Evolutionary conservation across 92 coral and sea anemone species (phyloP), one percentile per base, ranked within the genome.

Genomic region (Plumapathes pennacea): DNA sequence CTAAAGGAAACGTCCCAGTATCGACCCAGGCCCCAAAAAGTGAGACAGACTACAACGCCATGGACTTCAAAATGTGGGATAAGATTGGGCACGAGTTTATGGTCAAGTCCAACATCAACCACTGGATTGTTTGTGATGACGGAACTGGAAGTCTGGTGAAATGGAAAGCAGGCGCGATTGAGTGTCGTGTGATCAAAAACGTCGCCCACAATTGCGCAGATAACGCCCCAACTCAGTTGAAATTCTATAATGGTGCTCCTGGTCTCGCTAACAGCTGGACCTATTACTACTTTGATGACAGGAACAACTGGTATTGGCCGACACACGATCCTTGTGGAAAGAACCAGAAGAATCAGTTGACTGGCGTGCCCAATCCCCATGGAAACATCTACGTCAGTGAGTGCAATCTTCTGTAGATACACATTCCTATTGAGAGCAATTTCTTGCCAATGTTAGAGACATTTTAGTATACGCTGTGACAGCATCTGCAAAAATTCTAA

Each of bases 101-200:
- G 90, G 52, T 84, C 34, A 78, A 71, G 58, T 84, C 90, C 29
- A 84, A 65, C 72, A 78, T 84, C 15, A 84, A 84, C 67, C 77
- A 84, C 44, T 78, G 85, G 81, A 78, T 84, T 47, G 72, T 64
- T 44, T 83, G 89, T 38, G 30, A 40, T 17, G 81, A 80, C 0
- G 76, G 76, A 12, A 15, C 3, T 0, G 83, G 86, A 38, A 74
- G 76, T 53, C 49, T 80, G 26, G 81, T 80, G 3, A 69, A 72
- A 36, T 80, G 71, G 64, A 48, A 18, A 49, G 45, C 50, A 4
- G 86, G 86, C 2, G 42, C 46, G 10, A 9, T 80, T 29, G 60
- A 24, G 52, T 80, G 86, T 47, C 41, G 62, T 11, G 60, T 72
- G 10, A 14, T 53, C 4, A 66, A 52, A 51, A 40, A 38, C 33